Percentiles rank a stretch among this genome's conserved stretches.
phyloP scores from a whole-genome alignment of 2,888 invertebrate genomes.

The Tridacna gigas region DNA sequence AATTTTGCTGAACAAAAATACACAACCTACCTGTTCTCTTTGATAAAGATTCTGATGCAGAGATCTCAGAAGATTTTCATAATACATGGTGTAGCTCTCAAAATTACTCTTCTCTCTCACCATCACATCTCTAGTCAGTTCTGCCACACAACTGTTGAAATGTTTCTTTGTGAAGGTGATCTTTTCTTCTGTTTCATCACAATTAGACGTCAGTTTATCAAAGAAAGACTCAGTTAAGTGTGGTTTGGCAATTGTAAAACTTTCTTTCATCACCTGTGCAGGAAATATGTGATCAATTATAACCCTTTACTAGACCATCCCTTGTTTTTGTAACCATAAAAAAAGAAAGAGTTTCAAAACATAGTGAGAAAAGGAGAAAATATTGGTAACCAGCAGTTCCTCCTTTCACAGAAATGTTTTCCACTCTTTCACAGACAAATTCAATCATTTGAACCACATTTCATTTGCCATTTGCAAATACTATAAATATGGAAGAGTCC shows the following conservation, averaged over 20 bases:
- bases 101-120: constrained; percentile 82
- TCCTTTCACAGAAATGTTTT: no score
- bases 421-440: no score
- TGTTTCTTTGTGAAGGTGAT: constrained; percentile 78
- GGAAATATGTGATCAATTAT: not conserved
- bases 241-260: constrained; percentile 82
- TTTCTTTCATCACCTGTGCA: constrained; percentile 83
- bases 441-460: no score
- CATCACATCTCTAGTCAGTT: constrained; percentile 81
- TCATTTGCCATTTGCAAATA: no score
- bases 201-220: constrained; percentile 72
- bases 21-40: constrained; percentile 78
- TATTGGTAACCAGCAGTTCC: no score
- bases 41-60: constrained; percentile 83
- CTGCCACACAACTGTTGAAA: constrained; percentile 78
- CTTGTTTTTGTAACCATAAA: not conserved
- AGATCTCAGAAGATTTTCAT: constrained; percentile 82
- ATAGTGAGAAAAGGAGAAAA: not conserved
- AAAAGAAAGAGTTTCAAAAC: no score
- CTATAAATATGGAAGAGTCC: no score
- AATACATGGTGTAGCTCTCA: constrained; percentile 84
- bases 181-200: constrained; percentile 71
- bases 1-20: no score
- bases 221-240: constrained; percentile 83
- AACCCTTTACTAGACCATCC: no score